Evolutionary conservation across 2,797 vertebrate genomes (phyloP).

Genomic region (Macroramphosus scolopax): DNA sequence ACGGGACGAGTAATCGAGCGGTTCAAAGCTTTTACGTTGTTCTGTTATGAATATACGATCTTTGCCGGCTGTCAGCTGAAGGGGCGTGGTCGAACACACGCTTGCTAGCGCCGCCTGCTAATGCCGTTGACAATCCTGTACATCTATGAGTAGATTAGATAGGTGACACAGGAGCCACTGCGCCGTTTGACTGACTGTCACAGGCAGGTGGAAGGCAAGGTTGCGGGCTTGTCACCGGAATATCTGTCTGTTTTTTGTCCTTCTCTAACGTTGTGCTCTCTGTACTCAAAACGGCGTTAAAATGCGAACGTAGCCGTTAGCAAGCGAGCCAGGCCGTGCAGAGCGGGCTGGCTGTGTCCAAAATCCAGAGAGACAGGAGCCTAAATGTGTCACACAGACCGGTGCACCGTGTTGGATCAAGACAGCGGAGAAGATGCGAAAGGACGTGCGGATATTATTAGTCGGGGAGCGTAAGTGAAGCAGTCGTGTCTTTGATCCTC

Average conservation of each 20-base stretch:
- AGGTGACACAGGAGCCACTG: neutral
- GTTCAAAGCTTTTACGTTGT: too few species aligned
- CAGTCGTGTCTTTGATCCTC: neutral
- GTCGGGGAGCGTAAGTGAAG: slow-evolving; percentile 91
- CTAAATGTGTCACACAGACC: slow-evolving; percentile 49
- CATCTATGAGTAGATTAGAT: slow-evolving; percentile 21
- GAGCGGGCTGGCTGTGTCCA: slow-evolving; percentile 36
- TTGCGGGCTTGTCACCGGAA: fast-evolving
- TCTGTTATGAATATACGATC: slow-evolving; percentile 9
- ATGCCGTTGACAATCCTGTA: slow-evolving; percentile 15
- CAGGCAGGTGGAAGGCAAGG: neutral
- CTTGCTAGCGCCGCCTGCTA: slow-evolving; percentile 5
- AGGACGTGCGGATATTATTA: slow-evolving; percentile 92
- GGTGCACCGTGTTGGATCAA: slow-evolving; percentile 20
- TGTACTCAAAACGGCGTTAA: slow-evolving; percentile 14
- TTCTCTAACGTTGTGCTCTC: neutral
- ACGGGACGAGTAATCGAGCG: too few species aligned
- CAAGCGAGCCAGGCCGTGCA: slow-evolving; percentile 41
- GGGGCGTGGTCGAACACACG: slow-evolving; percentile 47
- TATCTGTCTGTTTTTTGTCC: neutral
- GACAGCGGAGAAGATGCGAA: slow-evolving; percentile 82
- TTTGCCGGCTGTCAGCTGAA: slow-evolving; percentile 35
- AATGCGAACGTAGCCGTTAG: slow-evolving; percentile 56
- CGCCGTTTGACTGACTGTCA: neutral
- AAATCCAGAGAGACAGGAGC: slow-evolving; percentile 50